Evolutionary conservation across 2,888 invertebrate genomes (phyloP).

Genomic region (Drosophila mercatorum): DNA sequence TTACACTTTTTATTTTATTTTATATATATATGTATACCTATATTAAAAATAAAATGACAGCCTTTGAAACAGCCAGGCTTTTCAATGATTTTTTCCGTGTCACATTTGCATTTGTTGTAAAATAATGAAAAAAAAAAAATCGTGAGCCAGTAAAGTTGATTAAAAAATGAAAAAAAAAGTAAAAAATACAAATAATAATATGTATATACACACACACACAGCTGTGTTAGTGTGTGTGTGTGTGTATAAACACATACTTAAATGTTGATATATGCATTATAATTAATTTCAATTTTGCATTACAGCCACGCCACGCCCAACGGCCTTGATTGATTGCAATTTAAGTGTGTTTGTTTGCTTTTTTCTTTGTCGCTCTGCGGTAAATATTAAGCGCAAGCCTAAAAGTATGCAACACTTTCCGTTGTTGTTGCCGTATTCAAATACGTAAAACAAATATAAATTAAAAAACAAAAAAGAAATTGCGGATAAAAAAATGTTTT

Average conservation of each 20-base stretch:
- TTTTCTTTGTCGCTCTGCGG: constrained; percentile 9
- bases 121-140: constrained; percentile 22
- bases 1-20: not conserved
- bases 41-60: not conserved
- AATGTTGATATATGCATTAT: constrained; percentile 45
- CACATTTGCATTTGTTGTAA: constrained; percentile 5
- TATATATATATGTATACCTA: not conserved
- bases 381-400: constrained; percentile 26
- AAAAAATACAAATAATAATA: constrained; percentile 9
- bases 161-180: constrained; percentile 23
- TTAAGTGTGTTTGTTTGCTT: constrained; percentile 53
- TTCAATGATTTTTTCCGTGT: not conserved
- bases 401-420: constrained; percentile 33
- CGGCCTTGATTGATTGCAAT: constrained; percentile 61
- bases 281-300: constrained; percentile 66
- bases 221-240: not conserved
- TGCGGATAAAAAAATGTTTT: not conserved
- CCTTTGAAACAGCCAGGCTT: constrained; percentile 4
- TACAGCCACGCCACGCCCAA: constrained; percentile 22
- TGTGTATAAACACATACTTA: constrained; percentile 16
- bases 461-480: not conserved
- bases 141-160: constrained; percentile 32
- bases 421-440: not conserved
- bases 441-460: not conserved
- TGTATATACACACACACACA: too few species aligned